Conservation (phyloP, 2,113 vertebrate genomes). For the Morone chrysops region DNA sequence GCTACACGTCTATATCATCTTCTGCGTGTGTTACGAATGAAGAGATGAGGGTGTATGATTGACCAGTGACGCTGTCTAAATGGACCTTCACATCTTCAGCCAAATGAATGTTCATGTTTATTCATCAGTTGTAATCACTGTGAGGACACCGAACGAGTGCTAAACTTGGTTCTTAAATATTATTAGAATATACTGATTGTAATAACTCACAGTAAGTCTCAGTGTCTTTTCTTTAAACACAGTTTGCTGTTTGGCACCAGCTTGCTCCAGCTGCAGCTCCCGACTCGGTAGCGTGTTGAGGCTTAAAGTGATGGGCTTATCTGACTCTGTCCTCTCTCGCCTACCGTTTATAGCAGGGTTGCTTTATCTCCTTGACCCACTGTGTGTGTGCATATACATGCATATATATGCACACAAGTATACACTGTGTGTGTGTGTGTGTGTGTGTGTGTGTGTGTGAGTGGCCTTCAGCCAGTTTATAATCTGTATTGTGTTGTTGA, state of each 20-base stretch:
- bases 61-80: neutral
- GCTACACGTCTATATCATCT: neutral
- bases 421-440: neutral
- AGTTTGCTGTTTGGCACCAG: neutral
- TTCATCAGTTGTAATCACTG: neutral
- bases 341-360: slow-evolving; percentile 71
- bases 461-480: slow-evolving; percentile 49
- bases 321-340: slow-evolving; percentile 69
- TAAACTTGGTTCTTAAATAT: slow-evolving; percentile 2
- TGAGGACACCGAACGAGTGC: neutral
- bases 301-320: slow-evolving; percentile 79
- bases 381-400: slow-evolving; percentile 26
- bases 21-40: neutral
- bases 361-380: slow-evolving; percentile 80
- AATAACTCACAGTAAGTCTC: slow-evolving; percentile 12
- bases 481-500: slow-evolving; percentile 60
- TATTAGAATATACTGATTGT: neutral
- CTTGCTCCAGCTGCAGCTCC: slow-evolving; percentile 45
- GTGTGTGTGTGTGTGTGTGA: slow-evolving; percentile 38
- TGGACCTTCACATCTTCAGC: too few species aligned
- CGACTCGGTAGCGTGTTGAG: slow-evolving; percentile 53
- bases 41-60: neutral
- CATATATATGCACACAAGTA: neutral
- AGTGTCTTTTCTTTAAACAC: neutral
- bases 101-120: neutral